Evolutionary conservation across 2,888 invertebrate species (phyloP).

Genomic region (Eugnorisma glareosa): DNA sequence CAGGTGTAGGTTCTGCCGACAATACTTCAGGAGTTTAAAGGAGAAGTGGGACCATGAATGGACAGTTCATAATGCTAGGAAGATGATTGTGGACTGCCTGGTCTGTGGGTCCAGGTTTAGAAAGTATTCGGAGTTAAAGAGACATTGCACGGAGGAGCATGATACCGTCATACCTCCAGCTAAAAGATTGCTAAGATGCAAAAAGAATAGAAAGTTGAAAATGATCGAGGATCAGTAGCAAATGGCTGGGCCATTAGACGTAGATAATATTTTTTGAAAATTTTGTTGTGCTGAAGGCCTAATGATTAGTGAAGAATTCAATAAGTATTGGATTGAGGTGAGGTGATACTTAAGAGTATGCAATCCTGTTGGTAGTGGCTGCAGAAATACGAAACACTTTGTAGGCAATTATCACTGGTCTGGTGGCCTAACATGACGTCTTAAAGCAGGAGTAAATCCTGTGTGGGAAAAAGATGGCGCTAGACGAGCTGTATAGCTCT

Average conservation of each 20-base stretch:
- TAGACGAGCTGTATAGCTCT: no score
- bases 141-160: constrained; percentile 79
- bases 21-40: constrained; percentile 79
- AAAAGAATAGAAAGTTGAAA: constrained; percentile 49
- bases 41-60: constrained; percentile 89
- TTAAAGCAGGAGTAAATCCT: no score
- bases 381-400: not conserved
- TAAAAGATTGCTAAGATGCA: constrained; percentile 75
- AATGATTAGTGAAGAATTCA: not conserved
- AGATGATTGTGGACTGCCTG: constrained; percentile 83
- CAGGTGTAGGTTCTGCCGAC: constrained; percentile 81
- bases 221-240: constrained; percentile 40
- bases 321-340: not conserved
- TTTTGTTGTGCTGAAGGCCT: not conserved
- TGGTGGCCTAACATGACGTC: not conserved
- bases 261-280: not conserved
- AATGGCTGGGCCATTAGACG: constrained; percentile 37
- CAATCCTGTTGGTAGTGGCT: not conserved
- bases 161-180: constrained; percentile 78
- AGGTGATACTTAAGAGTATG: not conserved
- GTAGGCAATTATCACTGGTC: not conserved
- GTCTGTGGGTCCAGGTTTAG: constrained; percentile 84
- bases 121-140: constrained; percentile 84
- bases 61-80: constrained; percentile 84
- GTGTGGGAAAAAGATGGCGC: not conserved